These are phyloP conservation scores for Brachyptera risi DNA, from an alignment of 2,888 invertebrate genomes.

Conservation along the genomic window DNA sequence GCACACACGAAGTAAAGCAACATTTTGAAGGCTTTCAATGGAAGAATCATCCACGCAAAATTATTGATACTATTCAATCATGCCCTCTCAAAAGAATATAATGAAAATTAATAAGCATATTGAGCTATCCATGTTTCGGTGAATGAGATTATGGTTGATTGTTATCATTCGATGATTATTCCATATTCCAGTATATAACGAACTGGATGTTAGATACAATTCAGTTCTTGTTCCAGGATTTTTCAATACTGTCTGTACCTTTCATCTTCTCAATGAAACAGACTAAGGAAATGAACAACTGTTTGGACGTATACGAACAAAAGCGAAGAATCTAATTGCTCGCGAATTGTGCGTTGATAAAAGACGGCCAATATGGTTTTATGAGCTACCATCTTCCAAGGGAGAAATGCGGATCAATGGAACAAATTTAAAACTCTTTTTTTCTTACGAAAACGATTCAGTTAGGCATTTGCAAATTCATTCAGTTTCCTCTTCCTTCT, in stretches of 20 bases:
- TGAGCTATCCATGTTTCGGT: too few species aligned
- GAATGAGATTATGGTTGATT: too few species aligned
- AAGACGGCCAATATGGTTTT: not conserved
- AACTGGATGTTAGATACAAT: too few species aligned
- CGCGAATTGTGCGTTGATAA: slow-evolving; percentile 13
- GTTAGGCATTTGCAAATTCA: slow-evolving; percentile 13
- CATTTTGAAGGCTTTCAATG: too few species aligned
- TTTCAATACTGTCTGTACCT: not conserved
- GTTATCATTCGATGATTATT: too few species aligned
- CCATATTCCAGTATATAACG: too few species aligned
- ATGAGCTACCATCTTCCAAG: slow-evolving; percentile 23
- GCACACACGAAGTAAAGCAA: too few species aligned
- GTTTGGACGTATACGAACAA: slow-evolving; percentile 27
- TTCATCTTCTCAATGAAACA: not conserved
- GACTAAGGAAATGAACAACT: slow-evolving; percentile 26
- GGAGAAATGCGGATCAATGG: slow-evolving; percentile 25
- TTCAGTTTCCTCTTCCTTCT: not conserved
- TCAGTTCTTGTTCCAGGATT: too few species aligned
- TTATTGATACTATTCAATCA: too few species aligned
- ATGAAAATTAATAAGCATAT: too few species aligned
- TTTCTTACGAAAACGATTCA: slow-evolving; percentile 11
- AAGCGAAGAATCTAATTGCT: slow-evolving; percentile 32
- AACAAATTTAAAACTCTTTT: slow-evolving; percentile 32
- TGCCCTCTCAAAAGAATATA: too few species aligned
- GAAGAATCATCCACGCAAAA: too few species aligned